A percentile compares a stretch with the other conserved stretches of the same genome.
Conservation (phyloP, 2,113 vertebrate species). For the Mormyrus iriodes region DNA sequence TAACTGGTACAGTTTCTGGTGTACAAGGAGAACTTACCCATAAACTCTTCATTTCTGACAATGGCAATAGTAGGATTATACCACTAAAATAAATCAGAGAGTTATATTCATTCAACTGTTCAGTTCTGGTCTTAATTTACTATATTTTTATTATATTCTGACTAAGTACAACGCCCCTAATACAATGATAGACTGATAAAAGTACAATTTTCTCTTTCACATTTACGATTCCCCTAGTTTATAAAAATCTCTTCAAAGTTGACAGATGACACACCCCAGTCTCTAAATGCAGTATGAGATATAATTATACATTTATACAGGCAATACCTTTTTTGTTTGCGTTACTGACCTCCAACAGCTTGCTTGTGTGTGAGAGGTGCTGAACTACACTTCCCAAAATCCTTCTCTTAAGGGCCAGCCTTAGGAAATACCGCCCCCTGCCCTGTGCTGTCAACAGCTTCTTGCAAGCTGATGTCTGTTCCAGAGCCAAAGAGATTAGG, state of each 20-base stretch:
- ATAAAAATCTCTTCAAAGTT: neutral
- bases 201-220: neutral
- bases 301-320: neutral
- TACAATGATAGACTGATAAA: neutral
- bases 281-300: neutral
- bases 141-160: neutral
- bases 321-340: neutral
- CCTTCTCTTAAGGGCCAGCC: conserved; percentile 58
- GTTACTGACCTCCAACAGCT: conserved; percentile 55
- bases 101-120: neutral
- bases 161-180: neutral
- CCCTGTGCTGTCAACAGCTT: conserved; percentile 63
- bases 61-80: conserved; percentile 62
- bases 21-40: conserved; percentile 49
- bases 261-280: neutral
- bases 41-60: conserved; percentile 63
- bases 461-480: conserved; percentile 52
- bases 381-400: conserved; percentile 55
- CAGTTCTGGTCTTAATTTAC: neutral
- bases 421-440: conserved; percentile 58
- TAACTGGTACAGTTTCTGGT: neutral
- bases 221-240: neutral
- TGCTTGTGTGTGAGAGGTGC: conserved; percentile 57
- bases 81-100: conserved; percentile 57
- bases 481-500: conserved; percentile 52